These are phyloP conservation scores for Irena cyanogastra DNA, from an alignment of 2,113 vertebrate genomes.

Conservation along the genomic window DNA sequence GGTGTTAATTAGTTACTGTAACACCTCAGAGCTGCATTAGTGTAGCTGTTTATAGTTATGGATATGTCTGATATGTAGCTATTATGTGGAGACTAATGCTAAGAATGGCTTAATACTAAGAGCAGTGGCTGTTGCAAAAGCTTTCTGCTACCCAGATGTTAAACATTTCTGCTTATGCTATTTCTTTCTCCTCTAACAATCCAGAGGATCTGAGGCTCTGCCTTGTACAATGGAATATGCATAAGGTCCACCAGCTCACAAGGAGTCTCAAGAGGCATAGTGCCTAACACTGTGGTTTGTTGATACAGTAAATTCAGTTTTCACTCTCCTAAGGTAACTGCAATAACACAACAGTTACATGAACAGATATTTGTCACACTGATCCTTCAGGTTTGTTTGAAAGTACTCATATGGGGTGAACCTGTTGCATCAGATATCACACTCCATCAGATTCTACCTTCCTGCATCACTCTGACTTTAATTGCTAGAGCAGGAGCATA, in stretches of 20 bases:
- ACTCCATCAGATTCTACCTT: not conserved
- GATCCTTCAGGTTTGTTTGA: not conserved
- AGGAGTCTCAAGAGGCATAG: not conserved
- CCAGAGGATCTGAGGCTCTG: not conserved
- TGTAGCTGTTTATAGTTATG: not conserved
- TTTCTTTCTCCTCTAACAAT: not conserved
- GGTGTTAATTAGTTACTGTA: not conserved
- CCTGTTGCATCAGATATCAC: not conserved
- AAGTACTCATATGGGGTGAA: not conserved
- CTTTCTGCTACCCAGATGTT: not conserved
- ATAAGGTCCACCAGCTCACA: not conserved
- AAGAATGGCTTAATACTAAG: not conserved
- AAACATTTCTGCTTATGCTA: not conserved
- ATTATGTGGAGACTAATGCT: not conserved
- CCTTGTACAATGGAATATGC: not conserved
- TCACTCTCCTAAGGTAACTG: not conserved
- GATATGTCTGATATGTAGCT: not conserved
- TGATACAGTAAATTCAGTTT: not conserved
- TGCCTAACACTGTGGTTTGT: not conserved
- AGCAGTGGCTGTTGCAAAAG: not conserved
- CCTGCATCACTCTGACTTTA: not conserved
- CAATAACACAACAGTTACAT: not conserved
- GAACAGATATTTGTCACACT: not conserved
- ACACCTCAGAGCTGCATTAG: not conserved
- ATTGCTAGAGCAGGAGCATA: not conserved